Evolutionary conservation across 2,888 invertebrate species (phyloP), one percentile per base, ranked within the genome.

Genomic region (Branchipolynoe longqiensis): DNA sequence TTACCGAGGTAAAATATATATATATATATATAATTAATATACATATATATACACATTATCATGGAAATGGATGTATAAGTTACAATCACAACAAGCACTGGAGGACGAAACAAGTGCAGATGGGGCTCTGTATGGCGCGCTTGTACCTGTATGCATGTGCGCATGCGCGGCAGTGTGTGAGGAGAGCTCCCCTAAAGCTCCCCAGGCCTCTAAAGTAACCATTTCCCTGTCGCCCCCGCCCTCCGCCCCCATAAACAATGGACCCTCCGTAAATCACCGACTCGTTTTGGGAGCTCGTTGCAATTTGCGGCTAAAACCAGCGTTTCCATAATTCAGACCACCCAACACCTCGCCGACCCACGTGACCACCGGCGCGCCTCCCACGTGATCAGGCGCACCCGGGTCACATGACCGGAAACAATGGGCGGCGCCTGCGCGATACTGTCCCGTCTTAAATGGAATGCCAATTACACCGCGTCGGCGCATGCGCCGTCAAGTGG

Each of bases 321-420:
- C 36, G 36, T 69, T 36, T 69, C 69, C 69, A 69, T 69, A 69
- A 69, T 69, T 69, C 69, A 69, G 69, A 69, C 38, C 12, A 14
- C 69, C 69, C 69, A n/a, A 28, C 62, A 62, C 62, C n/a, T 31
- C 25, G 62, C 62, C 25, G 56, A 56, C 62, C 62, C 62, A n/a
- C 36, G 3, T 22, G 1, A 14, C 1, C 69, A 33, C 69, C 36
- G 31, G 22, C 38, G 0, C 69, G 8, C n/a, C 4, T 12, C 69
- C 33, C 69, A 69, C 4, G 48, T 48, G 48, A 18, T 48, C 48
- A 48, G 8, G 48, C 18, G 18, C 48, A 8, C 48, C 48, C 8
- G 8, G 48, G 48, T 48, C 48, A 48, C 48, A 18, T 48, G 28
- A 25, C 62, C 62, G 62, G 62, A 62, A 62, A 62, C 62, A 62